Evolutionary conservation across 30 jellyfish, hydroid and myxozoan species (phyloP).

Genomic region (Clytia hemisphaerica): DNA sequence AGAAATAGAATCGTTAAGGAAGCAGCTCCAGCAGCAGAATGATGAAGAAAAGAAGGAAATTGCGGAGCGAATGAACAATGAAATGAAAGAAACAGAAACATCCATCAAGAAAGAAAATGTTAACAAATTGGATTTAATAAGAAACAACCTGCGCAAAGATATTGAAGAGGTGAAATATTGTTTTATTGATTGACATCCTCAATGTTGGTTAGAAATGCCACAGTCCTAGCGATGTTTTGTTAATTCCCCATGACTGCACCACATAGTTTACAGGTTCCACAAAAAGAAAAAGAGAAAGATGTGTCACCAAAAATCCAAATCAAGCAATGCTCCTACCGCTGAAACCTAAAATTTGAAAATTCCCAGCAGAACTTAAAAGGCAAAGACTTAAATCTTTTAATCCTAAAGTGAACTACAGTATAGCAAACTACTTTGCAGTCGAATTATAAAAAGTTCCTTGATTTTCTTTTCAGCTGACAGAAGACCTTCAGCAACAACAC

Average conservation of each 20-base stretch:
- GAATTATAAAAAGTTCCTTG: background rate
- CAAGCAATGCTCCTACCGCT: too few species aligned
- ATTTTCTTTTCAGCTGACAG: background rate
- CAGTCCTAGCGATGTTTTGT: too few species aligned
- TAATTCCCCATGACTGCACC: too few species aligned
- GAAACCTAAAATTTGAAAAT: too few species aligned
- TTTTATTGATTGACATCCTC: background rate
- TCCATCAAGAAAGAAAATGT: background rate
- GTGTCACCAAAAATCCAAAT: too few species aligned
- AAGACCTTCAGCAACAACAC: background rate
- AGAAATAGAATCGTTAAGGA: background rate
- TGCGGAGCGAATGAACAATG: background rate
- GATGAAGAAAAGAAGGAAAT: background rate
- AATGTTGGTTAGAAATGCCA: too few species aligned
- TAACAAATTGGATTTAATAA: background rate
- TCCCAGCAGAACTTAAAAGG: too few species aligned
- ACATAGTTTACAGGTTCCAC: too few species aligned
- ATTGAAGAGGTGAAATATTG: background rate
- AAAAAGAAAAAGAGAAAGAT: too few species aligned
- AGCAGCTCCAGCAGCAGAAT: background rate
- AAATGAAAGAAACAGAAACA: background rate
- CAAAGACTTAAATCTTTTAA: too few species aligned
- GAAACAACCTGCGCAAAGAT: slow-evolving; percentile 1
- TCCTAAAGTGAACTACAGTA: too few species aligned
- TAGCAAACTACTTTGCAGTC: background rate